A percentile compares a stretch with the other conserved stretches of the same genome.
phyloP scores from a whole-genome alignment of 2,888 invertebrate genomes.

The Stenichneumon culpator region DNA sequence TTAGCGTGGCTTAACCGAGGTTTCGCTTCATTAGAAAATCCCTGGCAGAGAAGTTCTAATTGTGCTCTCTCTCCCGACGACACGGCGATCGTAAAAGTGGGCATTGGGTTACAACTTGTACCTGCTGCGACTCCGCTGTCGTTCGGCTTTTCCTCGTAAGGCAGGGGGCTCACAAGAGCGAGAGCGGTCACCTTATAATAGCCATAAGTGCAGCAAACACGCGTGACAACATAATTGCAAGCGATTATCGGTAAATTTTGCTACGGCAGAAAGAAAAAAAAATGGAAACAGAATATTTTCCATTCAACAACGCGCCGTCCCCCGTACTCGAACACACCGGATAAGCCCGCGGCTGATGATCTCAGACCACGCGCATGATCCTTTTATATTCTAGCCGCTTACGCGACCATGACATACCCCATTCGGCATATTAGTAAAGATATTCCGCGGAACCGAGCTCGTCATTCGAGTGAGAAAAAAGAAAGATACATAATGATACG shows the following conservation, averaged over 20 bases:
- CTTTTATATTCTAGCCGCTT: constrained; percentile 63
- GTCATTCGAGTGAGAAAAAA: constrained; percentile 46
- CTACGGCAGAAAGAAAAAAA: not conserved
- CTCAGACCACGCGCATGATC: constrained; percentile 55
- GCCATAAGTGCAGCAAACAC: constrained; percentile 12
- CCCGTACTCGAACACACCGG: constrained; percentile 1
- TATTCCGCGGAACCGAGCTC: constrained; percentile 36
- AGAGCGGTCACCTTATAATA: constrained; percentile 11
- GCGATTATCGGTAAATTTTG: not conserved
- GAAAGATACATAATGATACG: not conserved
- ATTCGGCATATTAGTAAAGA: constrained; percentile 24
- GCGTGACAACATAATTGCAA: not conserved
- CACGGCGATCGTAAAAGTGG: constrained; percentile 45
- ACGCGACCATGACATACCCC: constrained; percentile 63
- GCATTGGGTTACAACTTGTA: constrained; percentile 26
- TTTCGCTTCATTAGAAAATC: constrained; percentile 55
- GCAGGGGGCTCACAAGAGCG: not conserved
- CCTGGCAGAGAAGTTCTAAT: constrained; percentile 43
- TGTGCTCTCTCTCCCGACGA: constrained; percentile 28
- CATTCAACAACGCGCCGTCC: not conserved
- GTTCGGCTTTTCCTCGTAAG: constrained; percentile 35
- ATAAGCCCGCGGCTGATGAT: constrained; percentile 63
- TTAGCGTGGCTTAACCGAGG: constrained; percentile 29
- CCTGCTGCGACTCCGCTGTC: constrained; percentile 9
- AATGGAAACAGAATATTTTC: not conserved